Evolutionary conservation across 2,113 vertebrate species (phyloP).

Genomic region (Cygnus atratus): DNA sequence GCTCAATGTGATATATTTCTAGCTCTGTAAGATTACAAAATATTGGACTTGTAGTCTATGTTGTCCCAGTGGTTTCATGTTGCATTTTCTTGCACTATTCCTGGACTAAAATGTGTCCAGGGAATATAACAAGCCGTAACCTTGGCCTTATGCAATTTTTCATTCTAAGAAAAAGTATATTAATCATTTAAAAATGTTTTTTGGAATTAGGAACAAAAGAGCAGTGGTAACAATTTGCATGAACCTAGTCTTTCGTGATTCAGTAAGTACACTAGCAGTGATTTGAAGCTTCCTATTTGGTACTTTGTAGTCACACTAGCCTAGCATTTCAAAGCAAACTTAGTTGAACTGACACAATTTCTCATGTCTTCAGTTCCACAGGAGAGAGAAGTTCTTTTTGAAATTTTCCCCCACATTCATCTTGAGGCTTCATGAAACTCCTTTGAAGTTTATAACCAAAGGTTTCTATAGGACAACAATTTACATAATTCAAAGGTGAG

Average conservation of each 20-base stretch:
- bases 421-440: not conserved
- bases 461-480: slow-evolving; percentile 3
- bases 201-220: slow-evolving; percentile 31
- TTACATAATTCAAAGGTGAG: slow-evolving; percentile 18
- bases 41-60: not conserved
- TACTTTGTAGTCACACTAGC: not conserved
- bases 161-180: slow-evolving; percentile 17
- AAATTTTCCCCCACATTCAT: slow-evolving; percentile 1
- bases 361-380: not conserved
- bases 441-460: slow-evolving; percentile 49
- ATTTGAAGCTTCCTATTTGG: not conserved
- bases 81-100: not conserved
- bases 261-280: not conserved
- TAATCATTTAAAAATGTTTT: slow-evolving; percentile 20
- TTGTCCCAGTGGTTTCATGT: not conserved
- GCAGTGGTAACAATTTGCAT: not conserved
- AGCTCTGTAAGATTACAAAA: not conserved
- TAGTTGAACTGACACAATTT: slow-evolving; percentile 8
- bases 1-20: not conserved
- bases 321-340: slow-evolving; percentile 48
- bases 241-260: not conserved
- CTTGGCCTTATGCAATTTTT: not conserved
- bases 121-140: not conserved
- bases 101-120: not conserved
- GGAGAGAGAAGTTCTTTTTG: not conserved